Percentiles rank a stretch among this genome's conserved stretches.
Conservation (phyloP, 2,888 invertebrate species). For the Suillia variegata region DNA sequence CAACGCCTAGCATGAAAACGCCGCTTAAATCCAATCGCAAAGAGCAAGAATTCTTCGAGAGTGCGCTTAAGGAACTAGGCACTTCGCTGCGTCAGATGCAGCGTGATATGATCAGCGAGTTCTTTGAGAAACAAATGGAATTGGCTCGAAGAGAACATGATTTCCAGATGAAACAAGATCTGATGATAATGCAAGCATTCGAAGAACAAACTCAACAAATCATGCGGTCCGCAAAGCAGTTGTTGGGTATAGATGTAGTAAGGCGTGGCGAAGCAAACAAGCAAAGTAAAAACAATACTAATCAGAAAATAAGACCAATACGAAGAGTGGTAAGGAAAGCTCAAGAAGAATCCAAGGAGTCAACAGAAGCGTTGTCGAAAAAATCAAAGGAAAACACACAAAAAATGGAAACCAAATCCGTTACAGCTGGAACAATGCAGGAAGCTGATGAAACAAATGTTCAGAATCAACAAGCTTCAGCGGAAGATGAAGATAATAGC, state of each 20-base stretch:
- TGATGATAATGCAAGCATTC: slow-evolving; percentile 49
- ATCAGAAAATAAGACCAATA: slow-evolving; percentile 2
- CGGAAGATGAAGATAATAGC: slow-evolving; percentile 5
- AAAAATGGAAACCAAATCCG: not conserved
- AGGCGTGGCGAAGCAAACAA: too few relatives aligned
- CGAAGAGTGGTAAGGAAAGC: slow-evolving; percentile 6
- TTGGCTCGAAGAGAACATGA: slow-evolving; percentile 54
- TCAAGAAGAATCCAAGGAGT: slow-evolving; percentile 26
- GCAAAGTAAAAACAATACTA: slow-evolving; percentile 2
- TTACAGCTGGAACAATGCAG: slow-evolving; percentile 4
- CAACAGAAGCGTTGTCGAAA: slow-evolving; percentile 12
- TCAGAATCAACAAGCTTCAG: slow-evolving; percentile 5
- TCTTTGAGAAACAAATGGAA: slow-evolving; percentile 55
- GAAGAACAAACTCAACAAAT: slow-evolving; percentile 52
- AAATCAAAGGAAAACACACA: slow-evolving; percentile 14
- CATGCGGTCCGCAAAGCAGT: slow-evolving; percentile 39
- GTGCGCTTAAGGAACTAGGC: slow-evolving; percentile 50
- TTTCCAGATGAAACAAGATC: slow-evolving; percentile 56
- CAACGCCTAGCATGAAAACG: not conserved
- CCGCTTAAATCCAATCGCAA: slow-evolving; percentile 21
- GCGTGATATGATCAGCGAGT: slow-evolving; percentile 51
- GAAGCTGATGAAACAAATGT: not conserved
- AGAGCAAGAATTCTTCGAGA: slow-evolving; percentile 40
- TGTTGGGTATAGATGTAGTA: slow-evolving; percentile 27
- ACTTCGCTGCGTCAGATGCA: slow-evolving; percentile 48